Percentiles rank a stretch among this genome's conserved stretches.
Evolutionary conservation across 2,797 vertebrate genomes (phyloP).

Genomic region (Danio choprae): DNA sequence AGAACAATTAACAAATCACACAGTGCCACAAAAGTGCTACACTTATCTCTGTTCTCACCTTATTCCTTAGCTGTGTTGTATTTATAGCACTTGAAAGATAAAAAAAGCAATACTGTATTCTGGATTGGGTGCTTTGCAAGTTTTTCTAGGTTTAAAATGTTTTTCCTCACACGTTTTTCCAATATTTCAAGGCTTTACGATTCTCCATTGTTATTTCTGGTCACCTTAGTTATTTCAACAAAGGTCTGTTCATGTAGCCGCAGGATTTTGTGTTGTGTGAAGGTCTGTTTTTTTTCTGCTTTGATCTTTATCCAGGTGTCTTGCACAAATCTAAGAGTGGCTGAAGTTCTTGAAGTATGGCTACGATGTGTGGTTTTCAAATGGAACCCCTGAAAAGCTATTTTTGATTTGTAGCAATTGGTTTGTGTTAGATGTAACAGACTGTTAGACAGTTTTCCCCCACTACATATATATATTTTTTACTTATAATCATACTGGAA

Average conservation of each 20-base stretch:
- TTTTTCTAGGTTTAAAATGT: neutral
- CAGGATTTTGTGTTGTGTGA: constrained; percentile 13
- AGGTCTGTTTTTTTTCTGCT: constrained; percentile 16
- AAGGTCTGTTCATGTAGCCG: neutral
- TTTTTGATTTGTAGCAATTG: neutral
- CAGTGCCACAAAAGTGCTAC: too few relatives aligned
- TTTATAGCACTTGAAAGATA: neutral
- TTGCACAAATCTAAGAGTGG: neutral
- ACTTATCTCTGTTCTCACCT: neutral
- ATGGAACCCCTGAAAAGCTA: neutral
- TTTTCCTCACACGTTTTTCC: neutral
- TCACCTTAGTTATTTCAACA: constrained; percentile 9
- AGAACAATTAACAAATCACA: neutral
- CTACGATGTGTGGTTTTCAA: neutral
- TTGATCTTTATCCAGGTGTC: constrained; percentile 12
- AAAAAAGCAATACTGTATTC: neutral
- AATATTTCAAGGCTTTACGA: neutral
- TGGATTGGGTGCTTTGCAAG: neutral
- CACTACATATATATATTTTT: neutral
- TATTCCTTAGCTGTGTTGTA: neutral
- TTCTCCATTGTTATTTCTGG: neutral
- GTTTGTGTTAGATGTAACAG: neutral
- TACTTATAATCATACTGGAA: neutral
- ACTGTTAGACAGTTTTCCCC: neutral
- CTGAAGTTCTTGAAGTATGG: neutral